Evolutionary conservation across 2,888 invertebrate species (phyloP), one percentile per base, ranked within the genome.

Genomic region (Arrhopalites spinosus): DNA sequence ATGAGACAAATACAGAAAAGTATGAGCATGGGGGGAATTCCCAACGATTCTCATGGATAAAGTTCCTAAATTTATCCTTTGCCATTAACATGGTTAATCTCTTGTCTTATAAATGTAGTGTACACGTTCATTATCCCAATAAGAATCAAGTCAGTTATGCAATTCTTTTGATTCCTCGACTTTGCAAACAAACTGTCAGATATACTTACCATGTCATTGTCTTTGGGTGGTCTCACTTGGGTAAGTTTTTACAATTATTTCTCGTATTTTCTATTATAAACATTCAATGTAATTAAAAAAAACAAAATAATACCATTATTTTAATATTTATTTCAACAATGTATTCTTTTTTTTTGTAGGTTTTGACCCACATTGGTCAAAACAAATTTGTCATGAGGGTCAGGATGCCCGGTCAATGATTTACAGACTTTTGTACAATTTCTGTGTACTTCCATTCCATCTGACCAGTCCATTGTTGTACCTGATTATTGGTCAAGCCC

Each of bases 101-200:
- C 68, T 77, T 79, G 11, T 79, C 76, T 66, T 73, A 78, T 25
- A 77, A 77, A n/a, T 78, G 75, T 68, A 78, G 75, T 70, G 68
- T 78, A 25, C 68, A 72, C 66, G 75, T 78, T 30, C 74, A 78
- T 70, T 78, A 78, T 47, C 81, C 81, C 20, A 75, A 76, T 66
- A 79, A 78, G 61, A 59, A 78, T 29, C 53, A 77, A 75, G 78
- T 81, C 69, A 64, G 78, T 64, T 75, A 74, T 30, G 75, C 78
- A 59, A 77, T 81, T 30, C 77, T 79, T 1, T 75, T 77, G 71
- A 74, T 81, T 27, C 81, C 81, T n/a, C 71, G 77, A 59, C 75
- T 81, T 66, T 81, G 81, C 47, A 79, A 81, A 70, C 77, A 78
- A 66, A 79, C 79, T 2, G 78, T 78, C 30, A 69, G 69, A 59